These are phyloP conservation scores for Romanogobio albipinnatus DNA, from an alignment of 2,113 vertebrate genomes.

Conservation along the genomic window DNA sequence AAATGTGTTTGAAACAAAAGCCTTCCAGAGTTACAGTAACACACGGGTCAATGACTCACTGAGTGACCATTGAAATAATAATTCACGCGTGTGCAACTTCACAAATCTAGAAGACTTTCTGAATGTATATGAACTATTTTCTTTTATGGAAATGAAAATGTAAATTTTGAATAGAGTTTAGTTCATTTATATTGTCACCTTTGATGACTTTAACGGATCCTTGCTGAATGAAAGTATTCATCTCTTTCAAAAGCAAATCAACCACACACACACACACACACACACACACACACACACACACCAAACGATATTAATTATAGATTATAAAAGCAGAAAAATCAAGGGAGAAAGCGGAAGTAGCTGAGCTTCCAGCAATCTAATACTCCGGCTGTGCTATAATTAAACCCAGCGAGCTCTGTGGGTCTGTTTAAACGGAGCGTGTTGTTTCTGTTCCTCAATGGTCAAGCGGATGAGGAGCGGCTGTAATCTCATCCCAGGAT, in stretches of 20 bases:
- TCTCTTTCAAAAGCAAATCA: background rate
- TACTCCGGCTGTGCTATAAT: background rate
- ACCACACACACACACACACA: background rate
- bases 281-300: background rate
- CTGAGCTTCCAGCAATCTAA: background rate
- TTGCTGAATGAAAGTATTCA: background rate
- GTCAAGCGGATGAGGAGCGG: background rate
- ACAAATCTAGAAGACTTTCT: too few relatives aligned
- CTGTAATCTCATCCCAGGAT: slow-evolving; percentile 52
- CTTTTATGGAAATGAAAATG: too few relatives aligned
- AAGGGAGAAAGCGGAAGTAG: background rate
- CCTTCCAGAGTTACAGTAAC: too few relatives aligned
- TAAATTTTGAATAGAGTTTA: too few relatives aligned
- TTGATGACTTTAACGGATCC: background rate
- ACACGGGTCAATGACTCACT: too few relatives aligned
- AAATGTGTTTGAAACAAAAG: too few relatives aligned
- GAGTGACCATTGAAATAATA: too few relatives aligned
- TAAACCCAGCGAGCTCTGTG: background rate
- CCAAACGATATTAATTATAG: background rate
- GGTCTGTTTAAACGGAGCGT: background rate
- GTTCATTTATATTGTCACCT: background rate
- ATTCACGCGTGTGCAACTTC: too few relatives aligned
- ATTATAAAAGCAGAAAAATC: background rate
- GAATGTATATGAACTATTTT: too few relatives aligned
- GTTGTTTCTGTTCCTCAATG: slow-evolving; percentile 26